Conservation (phyloP, 2,888 invertebrate genomes). For the Volucella inanis region DNA sequence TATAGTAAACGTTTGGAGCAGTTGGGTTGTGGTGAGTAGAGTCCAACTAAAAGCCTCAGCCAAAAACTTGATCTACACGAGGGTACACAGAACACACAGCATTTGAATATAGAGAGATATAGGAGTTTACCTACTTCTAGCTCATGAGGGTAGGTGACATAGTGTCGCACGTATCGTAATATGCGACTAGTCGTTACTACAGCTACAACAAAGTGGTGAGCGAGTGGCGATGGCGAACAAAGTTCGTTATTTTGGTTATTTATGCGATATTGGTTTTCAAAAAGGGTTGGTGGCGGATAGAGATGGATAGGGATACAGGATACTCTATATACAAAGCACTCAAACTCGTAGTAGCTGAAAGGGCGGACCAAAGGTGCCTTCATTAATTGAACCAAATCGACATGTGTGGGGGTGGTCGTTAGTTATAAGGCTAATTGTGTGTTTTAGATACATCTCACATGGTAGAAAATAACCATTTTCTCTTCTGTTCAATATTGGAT, state of each 20-base stretch:
- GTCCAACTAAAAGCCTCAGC: slow-evolving; percentile 68
- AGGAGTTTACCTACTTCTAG: not conserved
- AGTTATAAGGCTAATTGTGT: slow-evolving; percentile 72
- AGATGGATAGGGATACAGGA: slow-evolving; percentile 27
- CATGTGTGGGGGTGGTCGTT: slow-evolving; percentile 72
- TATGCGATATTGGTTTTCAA: slow-evolving; percentile 71
- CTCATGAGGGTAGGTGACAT: slow-evolving; percentile 8
- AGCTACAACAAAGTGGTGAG: slow-evolving; percentile 60
- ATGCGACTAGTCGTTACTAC: not conserved
- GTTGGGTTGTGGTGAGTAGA: slow-evolving; percentile 50
- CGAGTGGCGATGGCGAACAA: slow-evolving; percentile 74
- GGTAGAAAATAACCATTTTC: slow-evolving; percentile 64
- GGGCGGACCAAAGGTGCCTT: slow-evolving; percentile 73
- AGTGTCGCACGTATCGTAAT: not conserved
- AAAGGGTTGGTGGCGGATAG: slow-evolving; percentile 65
- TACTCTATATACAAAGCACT: slow-evolving; percentile 24
- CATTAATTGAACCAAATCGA: slow-evolving; percentile 74
- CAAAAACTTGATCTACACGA: slow-evolving; percentile 64
- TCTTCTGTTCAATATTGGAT: slow-evolving; percentile 61
- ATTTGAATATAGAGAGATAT: not conserved
- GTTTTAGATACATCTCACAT: slow-evolving; percentile 61
- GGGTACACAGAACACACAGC: not conserved
- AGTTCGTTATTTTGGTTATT: slow-evolving; percentile 72
- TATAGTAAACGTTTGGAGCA: slow-evolving; percentile 17
- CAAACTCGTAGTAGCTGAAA: slow-evolving; percentile 25